Evolutionary conservation across 2,797 vertebrate genomes (phyloP).

Genomic region (Chiroxiphia lanceolata): DNA sequence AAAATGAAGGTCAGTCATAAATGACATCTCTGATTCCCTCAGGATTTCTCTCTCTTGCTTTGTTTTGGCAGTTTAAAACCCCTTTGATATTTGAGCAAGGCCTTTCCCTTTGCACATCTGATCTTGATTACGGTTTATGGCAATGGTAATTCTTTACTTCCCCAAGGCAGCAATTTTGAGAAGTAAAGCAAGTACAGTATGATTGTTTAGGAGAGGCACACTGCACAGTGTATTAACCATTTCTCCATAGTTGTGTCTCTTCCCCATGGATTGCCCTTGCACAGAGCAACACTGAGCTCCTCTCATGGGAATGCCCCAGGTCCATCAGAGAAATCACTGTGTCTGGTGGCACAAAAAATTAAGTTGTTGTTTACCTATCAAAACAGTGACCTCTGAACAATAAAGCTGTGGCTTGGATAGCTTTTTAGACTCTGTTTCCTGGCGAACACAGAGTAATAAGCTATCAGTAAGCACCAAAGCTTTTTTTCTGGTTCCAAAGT

Average conservation of each 20-base stretch:
- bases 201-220: background rate
- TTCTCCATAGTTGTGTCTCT: background rate
- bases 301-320: background rate
- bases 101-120: conserved; percentile 52
- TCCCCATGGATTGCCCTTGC: background rate
- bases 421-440: background rate
- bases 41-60: conserved; percentile 10
- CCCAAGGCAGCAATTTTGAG: conserved; percentile 13
- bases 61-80: conserved; percentile 6
- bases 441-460: background rate
- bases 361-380: background rate
- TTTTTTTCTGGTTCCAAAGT: background rate
- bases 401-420: background rate
- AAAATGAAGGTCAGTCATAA: conserved; percentile 23
- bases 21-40: conserved; percentile 3
- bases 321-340: background rate
- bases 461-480: background rate
- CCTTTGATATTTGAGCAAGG: conserved; percentile 60
- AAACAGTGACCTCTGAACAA: background rate
- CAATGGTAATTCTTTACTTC: conserved; percentile 35
- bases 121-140: background rate
- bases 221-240: background rate
- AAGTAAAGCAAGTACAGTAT: background rate
- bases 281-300: background rate
- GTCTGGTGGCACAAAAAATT: background rate